Evolutionary conservation across 2,888 invertebrate species (phyloP).

Genomic region (Cetonia aurata): DNA sequence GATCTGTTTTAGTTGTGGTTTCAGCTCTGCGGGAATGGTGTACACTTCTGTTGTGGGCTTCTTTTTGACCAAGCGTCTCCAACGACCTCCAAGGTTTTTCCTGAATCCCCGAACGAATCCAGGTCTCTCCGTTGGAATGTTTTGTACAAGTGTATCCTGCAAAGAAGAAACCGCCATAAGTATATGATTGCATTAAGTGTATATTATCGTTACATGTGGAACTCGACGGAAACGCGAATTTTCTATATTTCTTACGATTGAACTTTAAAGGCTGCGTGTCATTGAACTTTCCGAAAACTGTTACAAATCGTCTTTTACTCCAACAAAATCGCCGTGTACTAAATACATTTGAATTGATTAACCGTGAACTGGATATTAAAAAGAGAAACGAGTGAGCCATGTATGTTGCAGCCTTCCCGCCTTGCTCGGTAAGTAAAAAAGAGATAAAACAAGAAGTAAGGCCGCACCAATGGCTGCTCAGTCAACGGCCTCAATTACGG

Average conservation of each 20-base stretch:
- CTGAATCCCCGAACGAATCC: conserved; percentile 85
- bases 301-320: conserved; percentile 15
- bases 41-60: conserved; percentile 85
- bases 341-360: conserved; percentile 36
- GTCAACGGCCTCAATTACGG: conserved; percentile 45
- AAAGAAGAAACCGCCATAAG: conserved; percentile 51
- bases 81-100: conserved; percentile 88
- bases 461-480: conserved; percentile 36
- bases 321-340: conserved; percentile 27
- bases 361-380: conserved; percentile 41
- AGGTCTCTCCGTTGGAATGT: conserved; percentile 74
- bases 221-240: not conserved
- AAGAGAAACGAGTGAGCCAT: conserved; percentile 20
- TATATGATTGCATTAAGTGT: conserved; percentile 12
- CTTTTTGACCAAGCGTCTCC: conserved; percentile 87
- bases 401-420: conserved; percentile 39
- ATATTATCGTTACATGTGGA: not conserved
- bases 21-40: conserved; percentile 88
- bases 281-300: conserved; percentile 36
- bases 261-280: conserved; percentile 7
- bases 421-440: conserved; percentile 35
- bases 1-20: conserved; percentile 89
- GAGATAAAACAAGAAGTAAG: conserved; percentile 41
- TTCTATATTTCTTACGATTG: not conserved
- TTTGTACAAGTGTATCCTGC: conserved; percentile 85